Percentiles rank a stretch among this genome's conserved stretches.
Conservation (phyloP, 2,888 invertebrate species). For the Ferdinandea cuprea region DNA sequence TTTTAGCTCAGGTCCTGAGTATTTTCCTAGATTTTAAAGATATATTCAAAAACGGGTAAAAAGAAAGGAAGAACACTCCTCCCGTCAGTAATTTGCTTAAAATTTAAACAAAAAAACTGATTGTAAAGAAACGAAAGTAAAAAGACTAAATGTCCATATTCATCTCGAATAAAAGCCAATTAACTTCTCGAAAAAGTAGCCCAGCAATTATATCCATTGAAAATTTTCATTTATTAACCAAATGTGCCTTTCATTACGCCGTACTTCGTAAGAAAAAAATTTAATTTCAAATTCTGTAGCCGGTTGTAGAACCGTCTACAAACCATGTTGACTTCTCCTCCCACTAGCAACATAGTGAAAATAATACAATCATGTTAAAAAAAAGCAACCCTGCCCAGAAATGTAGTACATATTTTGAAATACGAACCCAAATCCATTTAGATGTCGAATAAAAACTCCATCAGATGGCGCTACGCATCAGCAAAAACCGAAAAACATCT, state of each 20-base stretch:
- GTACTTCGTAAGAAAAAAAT: no score
- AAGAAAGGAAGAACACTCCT: no score
- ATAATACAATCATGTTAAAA: constrained; percentile 20
- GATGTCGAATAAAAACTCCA: constrained; percentile 18
- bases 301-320: no score
- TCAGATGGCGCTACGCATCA: constrained; percentile 53
- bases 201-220: neutral
- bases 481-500: constrained; percentile 44
- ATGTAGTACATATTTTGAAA: constrained; percentile 47
- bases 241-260: neutral
- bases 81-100: no score
- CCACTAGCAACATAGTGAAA: neutral
- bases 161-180: constrained; percentile 33
- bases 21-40: no score
- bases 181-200: constrained; percentile 11
- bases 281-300: constrained; percentile 25
- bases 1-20: no score
- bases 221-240: neutral
- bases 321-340: neutral
- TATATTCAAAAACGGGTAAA: no score
- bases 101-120: no score
- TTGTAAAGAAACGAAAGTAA: neutral
- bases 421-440: constrained; percentile 57
- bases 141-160: neutral
- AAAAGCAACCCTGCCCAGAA: constrained; percentile 23